Evolutionary conservation across 2,113 vertebrate genomes (phyloP), one percentile per base, ranked within the genome.

Genomic region (Capreolus pygargus): DNA sequence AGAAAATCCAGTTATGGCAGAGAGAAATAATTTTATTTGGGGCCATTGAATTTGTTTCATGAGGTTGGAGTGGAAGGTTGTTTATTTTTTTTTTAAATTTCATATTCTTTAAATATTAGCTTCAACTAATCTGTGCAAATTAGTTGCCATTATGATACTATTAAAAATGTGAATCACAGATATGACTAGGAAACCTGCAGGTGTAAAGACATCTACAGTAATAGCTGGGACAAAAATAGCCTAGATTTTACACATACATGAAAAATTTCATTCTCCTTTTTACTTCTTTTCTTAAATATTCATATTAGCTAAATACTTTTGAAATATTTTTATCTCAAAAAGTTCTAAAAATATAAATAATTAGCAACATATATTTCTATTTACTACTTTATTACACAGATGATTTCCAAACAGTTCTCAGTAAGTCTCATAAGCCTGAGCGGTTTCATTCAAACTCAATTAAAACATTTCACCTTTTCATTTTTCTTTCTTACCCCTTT

Each of bases 161-260:
- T 92, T 98, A 95, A 95, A 74, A 81, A 55, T 94, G n/a, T 95
- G 70, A 98, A 93, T 96, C 85, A 95, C 25, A 43, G 36, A 57
- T 30, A 76, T 4, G 50, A 87, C 83, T 82, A 43, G 14, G 84
- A 96, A 87, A 83, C 19, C 43, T 82, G 61, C 76, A 93, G 86
- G 45, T 95, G 12, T 81, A 79, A 6, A 47, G 79, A 61, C 58
- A 58, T 79, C 45, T 81, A 25, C 15, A 16, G 4, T 78, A 61
- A 96, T 6, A 23, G 2, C 91, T 54, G 82, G 43, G 87, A 50
- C 85, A 88, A 96, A 97, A 95, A 90, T 61, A 96, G 79, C 25
- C 28, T 33, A 36, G 55, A 58, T 86, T 83, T 83, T 36, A 70
- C 5, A 74, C 2, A 67, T 5, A 36, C 17, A 14, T 33, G 50